Percentiles rank a stretch among this genome's conserved stretches.
phyloP scores from a whole-genome alignment of 2,888 invertebrate species.

The Pediacus dermestoides region DNA sequence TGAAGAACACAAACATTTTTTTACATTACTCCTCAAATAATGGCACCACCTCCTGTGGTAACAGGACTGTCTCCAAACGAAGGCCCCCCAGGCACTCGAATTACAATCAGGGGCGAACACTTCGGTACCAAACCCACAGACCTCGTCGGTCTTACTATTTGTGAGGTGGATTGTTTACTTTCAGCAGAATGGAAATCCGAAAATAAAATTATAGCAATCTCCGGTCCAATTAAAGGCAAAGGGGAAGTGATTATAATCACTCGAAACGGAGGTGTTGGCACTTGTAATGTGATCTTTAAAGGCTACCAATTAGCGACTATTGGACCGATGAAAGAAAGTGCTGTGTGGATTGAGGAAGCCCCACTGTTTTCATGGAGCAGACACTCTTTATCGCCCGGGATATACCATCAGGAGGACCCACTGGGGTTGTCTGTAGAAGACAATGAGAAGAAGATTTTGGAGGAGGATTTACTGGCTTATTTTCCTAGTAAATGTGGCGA shows the following conservation, averaged over 20 bases:
- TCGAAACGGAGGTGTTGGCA: slow-evolving; percentile 78
- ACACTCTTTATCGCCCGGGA: slow-evolving; percentile 79
- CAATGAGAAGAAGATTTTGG: slow-evolving; percentile 79
- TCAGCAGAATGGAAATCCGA: slow-evolving; percentile 98
- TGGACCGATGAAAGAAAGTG: slow-evolving; percentile 94
- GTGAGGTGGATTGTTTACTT: slow-evolving; percentile 90
- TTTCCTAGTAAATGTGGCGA: slow-evolving; percentile 93
- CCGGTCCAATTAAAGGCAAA: slow-evolving; percentile 85
- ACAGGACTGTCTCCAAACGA: slow-evolving; percentile 98
- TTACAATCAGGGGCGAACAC: slow-evolving; percentile 94
- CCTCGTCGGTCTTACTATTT: slow-evolving; percentile 86
- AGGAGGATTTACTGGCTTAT: slow-evolving; percentile 80
- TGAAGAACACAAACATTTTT: no score
- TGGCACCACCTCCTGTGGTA: slow-evolving; percentile 81
- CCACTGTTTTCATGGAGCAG: slow-evolving; percentile 83
- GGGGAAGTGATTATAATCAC: slow-evolving; percentile 92
- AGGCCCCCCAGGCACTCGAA: slow-evolving; percentile 93
- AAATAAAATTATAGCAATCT: slow-evolving; percentile 94
- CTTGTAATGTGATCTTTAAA: slow-evolving; percentile 85
- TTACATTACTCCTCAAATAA: no score
- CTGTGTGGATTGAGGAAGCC: slow-evolving; percentile 98
- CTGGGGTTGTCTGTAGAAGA: slow-evolving; percentile 90
- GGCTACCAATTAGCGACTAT: slow-evolving; percentile 52
- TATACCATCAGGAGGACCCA: slow-evolving; percentile 88
- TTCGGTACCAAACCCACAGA: slow-evolving; percentile 83